These are phyloP conservation scores for Valencia hispanica DNA, from an alignment of 2,797 vertebrate species.

Conservation along the genomic window DNA sequence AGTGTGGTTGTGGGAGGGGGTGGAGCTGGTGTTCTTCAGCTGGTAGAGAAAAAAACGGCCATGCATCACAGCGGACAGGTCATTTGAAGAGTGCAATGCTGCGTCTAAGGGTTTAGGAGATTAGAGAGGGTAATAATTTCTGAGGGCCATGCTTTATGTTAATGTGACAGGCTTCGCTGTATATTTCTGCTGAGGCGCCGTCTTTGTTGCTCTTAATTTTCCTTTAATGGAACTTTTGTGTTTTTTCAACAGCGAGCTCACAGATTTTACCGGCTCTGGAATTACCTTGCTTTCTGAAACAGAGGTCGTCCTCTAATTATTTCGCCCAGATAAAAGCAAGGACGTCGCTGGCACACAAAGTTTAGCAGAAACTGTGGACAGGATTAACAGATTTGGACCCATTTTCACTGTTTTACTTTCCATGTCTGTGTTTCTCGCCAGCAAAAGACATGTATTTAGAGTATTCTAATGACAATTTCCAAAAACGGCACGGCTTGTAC, in stretches of 20 bases:
- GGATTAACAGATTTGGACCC: neutral
- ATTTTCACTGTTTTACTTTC: neutral
- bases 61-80: conserved; percentile 86
- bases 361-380: neutral
- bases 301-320: conserved; percentile 71
- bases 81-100: conserved; percentile 81
- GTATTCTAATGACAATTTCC: neutral
- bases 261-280: conserved; percentile 74
- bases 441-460: neutral
- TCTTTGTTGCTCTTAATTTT: conserved; percentile 84
- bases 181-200: conserved; percentile 85
- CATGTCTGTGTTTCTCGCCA: neutral
- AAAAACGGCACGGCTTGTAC: neutral
- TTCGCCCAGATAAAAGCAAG: conserved; percentile 51
- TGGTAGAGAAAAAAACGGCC: conserved; percentile 65
- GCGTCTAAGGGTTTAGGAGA: conserved; percentile 85
- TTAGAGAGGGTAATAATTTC: conserved; percentile 86
- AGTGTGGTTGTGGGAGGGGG: neutral
- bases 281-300: conserved; percentile 75
- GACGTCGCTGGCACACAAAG: conserved; percentile 14
- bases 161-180: conserved; percentile 83
- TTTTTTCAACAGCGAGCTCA: conserved; percentile 76
- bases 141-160: conserved; percentile 87
- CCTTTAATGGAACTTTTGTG: conserved; percentile 78
- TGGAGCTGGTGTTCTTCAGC: conserved; percentile 20